Conservation (phyloP, 1,140 invertebrate species). For the Spodoptera litura region DNA sequence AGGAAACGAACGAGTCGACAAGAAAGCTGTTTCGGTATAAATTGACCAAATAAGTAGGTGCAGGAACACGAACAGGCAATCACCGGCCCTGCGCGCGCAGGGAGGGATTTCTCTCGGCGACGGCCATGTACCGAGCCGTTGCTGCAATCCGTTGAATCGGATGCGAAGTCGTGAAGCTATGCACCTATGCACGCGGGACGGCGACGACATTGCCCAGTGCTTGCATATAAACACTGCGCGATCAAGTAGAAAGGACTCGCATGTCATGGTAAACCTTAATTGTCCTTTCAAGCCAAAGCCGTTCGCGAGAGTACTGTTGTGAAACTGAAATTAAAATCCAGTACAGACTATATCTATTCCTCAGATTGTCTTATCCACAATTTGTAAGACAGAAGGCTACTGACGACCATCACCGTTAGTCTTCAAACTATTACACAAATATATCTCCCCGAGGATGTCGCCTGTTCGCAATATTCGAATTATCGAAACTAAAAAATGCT, state of each 20-base stretch:
- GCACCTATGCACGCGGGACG: conserved; percentile 42
- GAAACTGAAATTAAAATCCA: conserved; percentile 12
- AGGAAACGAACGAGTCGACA: conserved; percentile 47
- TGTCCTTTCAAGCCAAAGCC: too few relatives aligned
- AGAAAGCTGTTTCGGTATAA: conserved; percentile 55
- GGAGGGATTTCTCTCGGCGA: conserved; percentile 48
- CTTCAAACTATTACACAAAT: too few relatives aligned
- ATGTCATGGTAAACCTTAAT: conserved; percentile 50
- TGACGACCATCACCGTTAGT: too few relatives aligned
- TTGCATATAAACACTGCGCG: conserved; percentile 57
- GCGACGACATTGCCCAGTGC: too few relatives aligned
- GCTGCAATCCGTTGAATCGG: conserved; percentile 48
- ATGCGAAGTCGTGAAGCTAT: conserved; percentile 63
- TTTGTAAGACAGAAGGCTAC: too few relatives aligned
- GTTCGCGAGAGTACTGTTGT: conserved; percentile 37
- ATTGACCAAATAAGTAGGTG: conserved; percentile 54
- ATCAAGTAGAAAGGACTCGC: conserved; percentile 34
- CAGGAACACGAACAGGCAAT: conserved; percentile 39
- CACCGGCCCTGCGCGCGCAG: conserved; percentile 10
- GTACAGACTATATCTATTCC: neutral
- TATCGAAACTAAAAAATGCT: too few relatives aligned
- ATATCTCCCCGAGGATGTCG: too few relatives aligned
- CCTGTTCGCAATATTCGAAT: too few relatives aligned
- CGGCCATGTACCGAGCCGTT: conserved; percentile 33
- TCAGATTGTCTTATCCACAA: neutral